These are phyloP conservation scores for Aphodius granarius DNA, from an alignment of 2,888 invertebrate genomes.

Conservation along the genomic window DNA sequence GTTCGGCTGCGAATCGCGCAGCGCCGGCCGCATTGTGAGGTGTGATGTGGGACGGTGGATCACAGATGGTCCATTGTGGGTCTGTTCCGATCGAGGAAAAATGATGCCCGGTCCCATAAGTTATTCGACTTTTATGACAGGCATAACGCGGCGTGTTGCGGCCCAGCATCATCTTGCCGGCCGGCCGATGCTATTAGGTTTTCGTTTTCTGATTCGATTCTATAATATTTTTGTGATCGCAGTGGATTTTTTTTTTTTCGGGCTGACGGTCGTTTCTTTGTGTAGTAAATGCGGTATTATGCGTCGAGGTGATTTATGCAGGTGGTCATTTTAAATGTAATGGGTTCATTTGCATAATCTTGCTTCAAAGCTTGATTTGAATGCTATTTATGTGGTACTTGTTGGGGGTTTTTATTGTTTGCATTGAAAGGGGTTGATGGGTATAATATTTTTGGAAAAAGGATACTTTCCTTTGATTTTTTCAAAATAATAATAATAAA, in stretches of 20 bases:
- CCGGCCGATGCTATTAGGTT: not conserved
- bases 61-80: not conserved
- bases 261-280: not conserved
- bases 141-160: not conserved
- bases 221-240: not conserved
- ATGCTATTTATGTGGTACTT: not conserved
- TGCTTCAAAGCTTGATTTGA: not conserved
- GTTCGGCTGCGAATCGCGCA: not conserved
- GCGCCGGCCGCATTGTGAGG: not conserved
- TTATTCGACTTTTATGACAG: not conserved
- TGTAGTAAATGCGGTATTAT: not conserved
- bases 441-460: too few species aligned
- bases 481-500: too few species aligned
- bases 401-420: not conserved
- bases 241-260: not conserved
- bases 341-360: not conserved
- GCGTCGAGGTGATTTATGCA: not conserved
- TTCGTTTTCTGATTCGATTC: not conserved
- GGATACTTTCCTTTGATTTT: too few species aligned
- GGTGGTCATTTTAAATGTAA: not conserved
- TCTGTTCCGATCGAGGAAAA: not conserved
- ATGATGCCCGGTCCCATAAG: not conserved
- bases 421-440: not conserved
- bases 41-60: not conserved
- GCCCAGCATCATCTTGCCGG: too few species aligned